Base-by-base conservation (phyloP, 1,140 invertebrate genomes). In the Drosophila equinoxialis region DNA sequence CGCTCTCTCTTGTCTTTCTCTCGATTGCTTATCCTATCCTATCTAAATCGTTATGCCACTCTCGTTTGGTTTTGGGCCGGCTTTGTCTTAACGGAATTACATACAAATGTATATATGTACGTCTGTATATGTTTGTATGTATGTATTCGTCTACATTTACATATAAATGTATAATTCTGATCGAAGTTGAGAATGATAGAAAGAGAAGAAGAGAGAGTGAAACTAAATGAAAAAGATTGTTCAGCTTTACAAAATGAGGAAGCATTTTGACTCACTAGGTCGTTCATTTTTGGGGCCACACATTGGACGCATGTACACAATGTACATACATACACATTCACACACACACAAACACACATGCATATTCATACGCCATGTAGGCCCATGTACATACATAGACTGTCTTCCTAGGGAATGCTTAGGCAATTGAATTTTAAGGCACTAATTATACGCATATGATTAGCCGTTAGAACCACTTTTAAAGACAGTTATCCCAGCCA, bases 241-340 rank as follows among this genome's bases (percentile, higher is more conserved):
- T 39, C 37, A 39, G 11, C 10, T 39, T 39, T 39, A 17, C 17
- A 20, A 23, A 42, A 35, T 13, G 33, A 42, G 20, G 30, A 20
- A 6, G 5, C 45, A 62, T 42, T 62, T 61, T 13, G 60, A 17
- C 57, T 59, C 57, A 59, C 57, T 59, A 59, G 57, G 57, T 59
- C 57, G 57, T 20, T 59, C 20, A 51, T 51, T 30, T 30, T 51
- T 51, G 8, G 45, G 45, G 45, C 45, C 45, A 51, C 45, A 51
- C 45, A 51, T 51, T 51, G 45, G 10, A 51, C 20, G 45, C 45
- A 51, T 20, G 37, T 61, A 65, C 48, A 33, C 61, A 71, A 55
- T 13, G 55, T 60, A 51, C 10, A 51, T 48, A 48, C 14, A 7
- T 6, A 45, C 14, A 45, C n/a, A n/a, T n/a, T 17, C 17, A 17